A percentile compares a stretch with the other conserved stretches of the same genome.
phyloP scores from a whole-genome alignment of 1,140 invertebrate species.

The Drosophila athabasca region DNA sequence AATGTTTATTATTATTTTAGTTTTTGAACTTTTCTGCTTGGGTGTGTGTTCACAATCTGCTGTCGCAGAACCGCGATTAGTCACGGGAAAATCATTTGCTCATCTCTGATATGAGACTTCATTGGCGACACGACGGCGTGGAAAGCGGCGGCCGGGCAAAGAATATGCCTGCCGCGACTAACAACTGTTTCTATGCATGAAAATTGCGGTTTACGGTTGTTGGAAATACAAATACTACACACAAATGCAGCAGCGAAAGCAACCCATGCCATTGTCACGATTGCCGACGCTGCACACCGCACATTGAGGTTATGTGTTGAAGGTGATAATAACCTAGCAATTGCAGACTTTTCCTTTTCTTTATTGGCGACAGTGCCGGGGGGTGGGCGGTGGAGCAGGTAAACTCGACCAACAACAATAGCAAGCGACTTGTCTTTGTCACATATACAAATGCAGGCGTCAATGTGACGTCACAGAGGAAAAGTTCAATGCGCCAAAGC shows the following conservation, averaged over 20 bases:
- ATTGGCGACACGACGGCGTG: conserved; percentile 42
- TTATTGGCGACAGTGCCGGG: conserved; percentile 1
- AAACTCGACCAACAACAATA: conserved; percentile 30
- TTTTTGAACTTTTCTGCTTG: too few species aligned
- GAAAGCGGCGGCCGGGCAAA: conserved; percentile 13
- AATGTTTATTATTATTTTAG: too few species aligned
- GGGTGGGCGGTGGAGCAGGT: conserved; percentile 9
- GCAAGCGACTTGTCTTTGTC: conserved; percentile 38
- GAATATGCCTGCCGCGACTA: conserved; percentile 18
- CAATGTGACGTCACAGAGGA: conserved; percentile 33
- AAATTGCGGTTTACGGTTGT: conserved; percentile 29
- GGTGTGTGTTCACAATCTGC: background rate
- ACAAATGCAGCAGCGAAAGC: conserved; percentile 14
- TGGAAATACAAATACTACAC: conserved; percentile 17
- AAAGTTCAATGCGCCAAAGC: conserved; percentile 43
- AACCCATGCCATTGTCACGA: conserved; percentile 41
- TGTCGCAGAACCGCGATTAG: background rate
- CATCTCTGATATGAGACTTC: conserved; percentile 30
- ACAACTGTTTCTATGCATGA: conserved; percentile 16
- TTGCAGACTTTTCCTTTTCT: conserved; percentile 28
- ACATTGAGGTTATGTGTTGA: conserved; percentile 50
- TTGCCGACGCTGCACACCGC: conserved; percentile 36
- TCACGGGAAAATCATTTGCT: conserved; percentile 7
- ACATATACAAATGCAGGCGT: too few species aligned
- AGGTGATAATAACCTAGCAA: conserved; percentile 41